These are phyloP conservation scores for Amazonetta brasiliensis DNA, from an alignment of 2,797 vertebrate genomes.

Conservation along the genomic window DNA sequence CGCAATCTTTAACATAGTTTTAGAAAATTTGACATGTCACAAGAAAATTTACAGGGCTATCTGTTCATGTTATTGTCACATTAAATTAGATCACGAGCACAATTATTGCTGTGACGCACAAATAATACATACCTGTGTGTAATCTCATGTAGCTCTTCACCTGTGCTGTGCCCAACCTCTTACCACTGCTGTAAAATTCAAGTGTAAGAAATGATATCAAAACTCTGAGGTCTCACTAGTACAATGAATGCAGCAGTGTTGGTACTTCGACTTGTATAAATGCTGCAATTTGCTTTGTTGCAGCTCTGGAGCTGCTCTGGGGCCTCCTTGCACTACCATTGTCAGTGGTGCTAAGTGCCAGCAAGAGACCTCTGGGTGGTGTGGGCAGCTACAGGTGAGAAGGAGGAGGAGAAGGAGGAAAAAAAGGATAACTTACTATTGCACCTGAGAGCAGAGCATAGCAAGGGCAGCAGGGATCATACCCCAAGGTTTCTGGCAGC, in stretches of 20 bases:
- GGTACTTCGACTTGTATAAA: neutral
- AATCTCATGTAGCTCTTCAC: neutral
- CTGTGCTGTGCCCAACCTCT: neutral
- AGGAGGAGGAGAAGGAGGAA: neutral
- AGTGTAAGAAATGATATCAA: rapidly evolving
- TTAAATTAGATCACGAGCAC: neutral
- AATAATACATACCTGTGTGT: neutral
- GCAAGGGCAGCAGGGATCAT: neutral
- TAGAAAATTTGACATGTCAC: neutral
- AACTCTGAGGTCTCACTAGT: neutral
- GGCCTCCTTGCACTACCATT: rapidly evolving
- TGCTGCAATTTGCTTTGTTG: neutral
- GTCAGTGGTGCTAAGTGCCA: neutral
- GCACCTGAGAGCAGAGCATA: neutral
- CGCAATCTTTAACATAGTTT: neutral
- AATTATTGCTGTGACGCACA: neutral
- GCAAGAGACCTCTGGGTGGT: neutral
- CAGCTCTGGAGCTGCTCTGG: neutral
- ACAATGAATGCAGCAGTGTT: neutral
- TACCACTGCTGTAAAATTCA: neutral
- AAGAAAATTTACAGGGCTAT: neutral
- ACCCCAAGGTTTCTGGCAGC: neutral
- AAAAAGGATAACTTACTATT: neutral
- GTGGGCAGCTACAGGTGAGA: rapidly evolving
- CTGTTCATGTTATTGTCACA: neutral